Conservation (phyloP, 2,888 invertebrate genomes). For the Teleogryllus oceanicus region DNA sequence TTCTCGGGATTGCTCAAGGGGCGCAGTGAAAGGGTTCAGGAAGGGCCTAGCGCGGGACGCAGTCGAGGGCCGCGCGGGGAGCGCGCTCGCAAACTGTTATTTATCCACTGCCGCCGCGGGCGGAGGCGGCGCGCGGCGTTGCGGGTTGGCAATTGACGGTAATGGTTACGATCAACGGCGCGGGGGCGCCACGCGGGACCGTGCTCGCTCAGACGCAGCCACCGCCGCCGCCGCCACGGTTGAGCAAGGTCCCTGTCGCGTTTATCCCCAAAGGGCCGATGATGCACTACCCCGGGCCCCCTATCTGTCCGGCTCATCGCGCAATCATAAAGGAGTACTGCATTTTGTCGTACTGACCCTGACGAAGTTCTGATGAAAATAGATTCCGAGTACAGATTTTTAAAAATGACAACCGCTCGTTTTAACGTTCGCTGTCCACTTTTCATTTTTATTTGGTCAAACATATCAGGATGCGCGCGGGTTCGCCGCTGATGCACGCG, state of each 20-base stretch:
- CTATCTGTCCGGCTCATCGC: constrained; percentile 11
- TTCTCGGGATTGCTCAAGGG: no score
- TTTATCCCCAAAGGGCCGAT: not conserved
- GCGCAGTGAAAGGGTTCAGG: not conserved
- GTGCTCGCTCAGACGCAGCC: not conserved
- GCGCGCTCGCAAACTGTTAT: constrained; percentile 4
- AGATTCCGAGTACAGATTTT: not conserved
- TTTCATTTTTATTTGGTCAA: constrained; percentile 9
- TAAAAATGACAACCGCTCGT: not conserved
- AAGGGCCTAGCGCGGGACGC: not conserved
- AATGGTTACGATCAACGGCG: constrained; percentile 1
- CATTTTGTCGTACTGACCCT: not conserved
- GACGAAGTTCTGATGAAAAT: constrained; percentile 5
- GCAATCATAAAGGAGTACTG: not conserved
- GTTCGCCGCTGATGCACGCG: not conserved
- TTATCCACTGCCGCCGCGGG: not conserved
- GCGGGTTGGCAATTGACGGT: constrained; percentile 18
- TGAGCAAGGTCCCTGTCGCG: not conserved
- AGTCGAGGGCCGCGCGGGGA: not conserved
- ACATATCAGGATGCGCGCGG: not conserved
- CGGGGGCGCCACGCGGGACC: not conserved
- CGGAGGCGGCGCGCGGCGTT: not conserved
- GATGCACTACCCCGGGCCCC: not conserved
- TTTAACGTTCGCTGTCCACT: not conserved
- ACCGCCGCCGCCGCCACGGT: not conserved